Evolutionary conservation across 2,888 invertebrate species (phyloP).

Genomic region (Eupeodes latifasciatus): DNA sequence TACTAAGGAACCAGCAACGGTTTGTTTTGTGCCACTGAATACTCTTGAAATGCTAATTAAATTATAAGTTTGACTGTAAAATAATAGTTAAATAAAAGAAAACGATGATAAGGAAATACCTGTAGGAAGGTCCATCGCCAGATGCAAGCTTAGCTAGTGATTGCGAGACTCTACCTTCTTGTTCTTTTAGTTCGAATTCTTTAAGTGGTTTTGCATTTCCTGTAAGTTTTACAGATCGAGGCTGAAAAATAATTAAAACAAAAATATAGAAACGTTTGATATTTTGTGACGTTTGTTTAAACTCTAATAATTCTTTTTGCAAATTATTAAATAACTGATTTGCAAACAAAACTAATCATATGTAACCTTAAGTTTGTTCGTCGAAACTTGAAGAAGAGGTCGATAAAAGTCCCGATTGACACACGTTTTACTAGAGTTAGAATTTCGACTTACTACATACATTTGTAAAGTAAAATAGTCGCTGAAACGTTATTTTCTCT

Average conservation of each 20-base stretch:
- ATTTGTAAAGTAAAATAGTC: no score
- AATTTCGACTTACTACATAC: no score
- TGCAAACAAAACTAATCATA: no score
- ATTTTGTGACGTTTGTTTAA: no score
- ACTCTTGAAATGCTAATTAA: conserved; percentile 38
- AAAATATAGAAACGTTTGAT: background rate
- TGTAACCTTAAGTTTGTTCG: no score
- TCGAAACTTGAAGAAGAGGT: no score
- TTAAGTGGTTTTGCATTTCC: conserved; percentile 28
- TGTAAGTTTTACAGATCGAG: background rate
- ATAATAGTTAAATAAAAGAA: background rate
- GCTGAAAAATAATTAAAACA: conserved; percentile 12
- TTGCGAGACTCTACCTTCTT: conserved; percentile 21
- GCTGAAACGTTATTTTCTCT: no score
- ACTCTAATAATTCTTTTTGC: no score
- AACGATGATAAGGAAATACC: background rate
- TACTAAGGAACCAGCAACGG: conserved; percentile 80
- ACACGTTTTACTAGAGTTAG: no score
- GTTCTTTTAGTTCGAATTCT: conserved; percentile 40
- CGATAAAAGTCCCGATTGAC: no score
- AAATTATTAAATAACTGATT: no score
- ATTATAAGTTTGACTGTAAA: background rate
- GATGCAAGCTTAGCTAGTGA: conserved; percentile 51
- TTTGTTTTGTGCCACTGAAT: conserved; percentile 53
- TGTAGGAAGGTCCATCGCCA: conserved; percentile 62